Conservation (phyloP, 2,888 invertebrate species). For the Ophion slaviceki region DNA sequence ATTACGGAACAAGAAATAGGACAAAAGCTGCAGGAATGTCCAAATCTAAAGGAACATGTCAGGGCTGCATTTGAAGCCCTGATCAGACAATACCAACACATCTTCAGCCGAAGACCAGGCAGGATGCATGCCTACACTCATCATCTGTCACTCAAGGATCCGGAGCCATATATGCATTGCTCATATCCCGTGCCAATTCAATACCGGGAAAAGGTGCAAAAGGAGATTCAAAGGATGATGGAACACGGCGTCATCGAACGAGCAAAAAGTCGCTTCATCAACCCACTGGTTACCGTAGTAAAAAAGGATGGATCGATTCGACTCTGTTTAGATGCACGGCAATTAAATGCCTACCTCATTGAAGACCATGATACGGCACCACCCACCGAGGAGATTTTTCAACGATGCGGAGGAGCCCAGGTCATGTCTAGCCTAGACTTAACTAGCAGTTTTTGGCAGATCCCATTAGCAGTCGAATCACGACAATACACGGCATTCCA, state of each 20-base stretch:
- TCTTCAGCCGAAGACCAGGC: neutral
- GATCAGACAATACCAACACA: neutral
- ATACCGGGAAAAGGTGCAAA: neutral
- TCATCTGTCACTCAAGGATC: neutral
- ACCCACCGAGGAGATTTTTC: neutral
- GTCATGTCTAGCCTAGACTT: slow-evolving; percentile 25
- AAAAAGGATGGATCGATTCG: slow-evolving; percentile 11
- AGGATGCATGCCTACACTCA: neutral
- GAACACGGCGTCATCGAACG: neutral
- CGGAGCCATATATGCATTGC: slow-evolving; percentile 1
- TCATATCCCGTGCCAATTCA: slow-evolving; percentile 24
- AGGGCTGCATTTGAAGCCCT: neutral
- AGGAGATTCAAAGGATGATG: slow-evolving; percentile 12
- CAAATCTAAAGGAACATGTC: neutral
- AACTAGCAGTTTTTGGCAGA: slow-evolving; percentile 16
- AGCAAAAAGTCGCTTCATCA: neutral
- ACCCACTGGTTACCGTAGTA: neutral
- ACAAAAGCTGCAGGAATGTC: neutral
- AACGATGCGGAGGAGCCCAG: neutral
- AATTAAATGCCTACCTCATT: neutral
- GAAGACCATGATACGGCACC: slow-evolving; percentile 1
- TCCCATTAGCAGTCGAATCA: neutral
- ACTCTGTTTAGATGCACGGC: slow-evolving; percentile 3
- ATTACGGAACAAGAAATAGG: neutral
- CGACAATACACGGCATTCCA: slow-evolving; percentile 2